Evolutionary conservation across 2,888 invertebrate genomes (phyloP).

Genomic region (Limnephilus marmoratus): DNA sequence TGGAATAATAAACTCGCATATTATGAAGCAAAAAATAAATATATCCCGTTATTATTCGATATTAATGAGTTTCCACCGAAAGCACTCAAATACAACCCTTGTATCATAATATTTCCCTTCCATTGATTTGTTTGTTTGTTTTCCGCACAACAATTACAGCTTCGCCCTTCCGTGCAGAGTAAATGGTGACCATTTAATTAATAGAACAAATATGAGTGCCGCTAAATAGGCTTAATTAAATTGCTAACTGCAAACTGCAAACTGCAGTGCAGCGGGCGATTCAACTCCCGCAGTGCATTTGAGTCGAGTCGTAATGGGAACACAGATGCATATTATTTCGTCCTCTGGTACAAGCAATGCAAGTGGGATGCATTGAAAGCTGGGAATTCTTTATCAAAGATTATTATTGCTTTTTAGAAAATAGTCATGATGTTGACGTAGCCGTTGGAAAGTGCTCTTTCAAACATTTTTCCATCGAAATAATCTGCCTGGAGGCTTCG

Average conservation of each 20-base stretch:
- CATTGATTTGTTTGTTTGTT: slow-evolving; percentile 39
- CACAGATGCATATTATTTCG: slow-evolving; percentile 12
- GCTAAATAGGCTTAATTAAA: slow-evolving; percentile 44
- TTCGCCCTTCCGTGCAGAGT: slow-evolving; percentile 19
- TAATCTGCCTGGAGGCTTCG: not conserved
- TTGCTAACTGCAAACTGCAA: not conserved
- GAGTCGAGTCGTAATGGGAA: not conserved
- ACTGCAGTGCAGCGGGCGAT: not conserved
- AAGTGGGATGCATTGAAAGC: not conserved
- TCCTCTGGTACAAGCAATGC: not conserved
- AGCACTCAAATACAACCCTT: slow-evolving; percentile 17
- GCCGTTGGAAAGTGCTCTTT: not conserved
- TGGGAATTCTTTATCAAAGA: not conserved
- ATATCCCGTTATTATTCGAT: not conserved
- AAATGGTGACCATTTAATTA: slow-evolving; percentile 62
- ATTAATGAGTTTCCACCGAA: not conserved
- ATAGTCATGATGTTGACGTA: not conserved
- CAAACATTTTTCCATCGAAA: not conserved
- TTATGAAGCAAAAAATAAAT: not conserved
- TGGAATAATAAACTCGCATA: not conserved
- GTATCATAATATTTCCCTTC: slow-evolving; percentile 18
- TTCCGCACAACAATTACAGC: slow-evolving; percentile 43
- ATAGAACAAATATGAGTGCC: slow-evolving; percentile 59
- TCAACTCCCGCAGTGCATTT: slow-evolving; percentile 17
- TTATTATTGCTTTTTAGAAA: not conserved